phyloP scores from a whole-genome alignment of 2,797 vertebrate genomes.

The Myotis myotis region DNA sequence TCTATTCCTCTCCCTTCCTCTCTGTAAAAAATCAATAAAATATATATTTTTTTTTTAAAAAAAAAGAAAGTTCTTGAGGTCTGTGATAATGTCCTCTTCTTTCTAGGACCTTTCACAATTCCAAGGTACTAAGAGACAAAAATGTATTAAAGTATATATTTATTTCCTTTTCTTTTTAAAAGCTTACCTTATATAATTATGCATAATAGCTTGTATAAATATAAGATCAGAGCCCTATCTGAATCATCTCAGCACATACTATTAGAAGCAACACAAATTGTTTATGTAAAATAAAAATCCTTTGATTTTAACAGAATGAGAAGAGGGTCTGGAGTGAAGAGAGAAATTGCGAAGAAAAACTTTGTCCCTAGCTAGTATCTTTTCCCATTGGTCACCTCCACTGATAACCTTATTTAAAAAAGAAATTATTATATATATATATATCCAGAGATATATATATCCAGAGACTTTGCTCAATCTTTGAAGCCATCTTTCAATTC shows the following conservation, averaged over 20 bases:
- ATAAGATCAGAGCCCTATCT: not conserved
- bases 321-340: not conserved
- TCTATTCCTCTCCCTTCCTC: too few relatives aligned
- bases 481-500: constrained; percentile 5
- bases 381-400: not conserved
- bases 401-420: not conserved
- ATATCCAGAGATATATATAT: not conserved
- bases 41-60: too few relatives aligned
- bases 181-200: not conserved
- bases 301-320: constrained; percentile 2
- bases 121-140: not conserved
- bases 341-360: not conserved
- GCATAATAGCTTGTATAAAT: not conserved
- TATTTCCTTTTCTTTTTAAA: constrained; percentile 22
- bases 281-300: not conserved
- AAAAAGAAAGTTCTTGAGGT: constrained; percentile 3
- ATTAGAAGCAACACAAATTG: not conserved
- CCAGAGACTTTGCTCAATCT: not conserved
- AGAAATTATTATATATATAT: too few relatives aligned
- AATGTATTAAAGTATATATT: not conserved
- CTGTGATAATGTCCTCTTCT: not conserved
- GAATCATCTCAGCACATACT: not conserved
- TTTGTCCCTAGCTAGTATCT: not conserved
- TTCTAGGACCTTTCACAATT: constrained; percentile 1
- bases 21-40: too few relatives aligned